These are phyloP conservation scores for Iguana delicatissima DNA, from an alignment of 2,797 vertebrate genomes.

Conservation along the genomic window DNA sequence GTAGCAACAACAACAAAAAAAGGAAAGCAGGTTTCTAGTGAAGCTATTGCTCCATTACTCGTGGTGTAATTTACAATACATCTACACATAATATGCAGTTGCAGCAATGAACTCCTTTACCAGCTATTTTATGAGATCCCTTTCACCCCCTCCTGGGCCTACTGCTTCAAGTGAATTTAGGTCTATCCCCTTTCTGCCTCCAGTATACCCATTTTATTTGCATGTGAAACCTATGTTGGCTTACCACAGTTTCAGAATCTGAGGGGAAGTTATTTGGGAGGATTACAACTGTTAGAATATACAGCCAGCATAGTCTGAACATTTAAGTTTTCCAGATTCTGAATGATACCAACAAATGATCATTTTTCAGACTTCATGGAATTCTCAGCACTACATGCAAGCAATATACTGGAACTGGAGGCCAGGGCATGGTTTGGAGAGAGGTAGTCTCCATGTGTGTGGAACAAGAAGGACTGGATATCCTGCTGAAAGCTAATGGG, in stretches of 20 bases:
- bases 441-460: no score
- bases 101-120: not conserved
- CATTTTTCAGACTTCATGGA: not conserved
- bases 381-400: not conserved
- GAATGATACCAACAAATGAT: not conserved
- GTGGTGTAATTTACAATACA: not conserved
- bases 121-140: not conserved
- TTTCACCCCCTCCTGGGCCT: not conserved
- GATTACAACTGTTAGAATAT: no score
- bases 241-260: not conserved
- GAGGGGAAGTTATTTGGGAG: no score
- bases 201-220: no score
- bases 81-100: not conserved
- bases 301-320: no score
- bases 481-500: not conserved
- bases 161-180: not conserved
- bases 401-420: not conserved
- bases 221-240: not conserved
- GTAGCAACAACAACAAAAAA: not conserved
- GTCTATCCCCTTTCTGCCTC: not conserved
- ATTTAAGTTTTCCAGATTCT: no score
- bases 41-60: not conserved
- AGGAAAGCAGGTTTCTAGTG: not conserved
- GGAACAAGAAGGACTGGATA: not conserved
- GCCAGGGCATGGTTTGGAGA: not conserved